Evolutionary conservation across 2,113 vertebrate species (phyloP), one percentile per base, ranked within the genome.

Genomic region (Platanista minor): DNA sequence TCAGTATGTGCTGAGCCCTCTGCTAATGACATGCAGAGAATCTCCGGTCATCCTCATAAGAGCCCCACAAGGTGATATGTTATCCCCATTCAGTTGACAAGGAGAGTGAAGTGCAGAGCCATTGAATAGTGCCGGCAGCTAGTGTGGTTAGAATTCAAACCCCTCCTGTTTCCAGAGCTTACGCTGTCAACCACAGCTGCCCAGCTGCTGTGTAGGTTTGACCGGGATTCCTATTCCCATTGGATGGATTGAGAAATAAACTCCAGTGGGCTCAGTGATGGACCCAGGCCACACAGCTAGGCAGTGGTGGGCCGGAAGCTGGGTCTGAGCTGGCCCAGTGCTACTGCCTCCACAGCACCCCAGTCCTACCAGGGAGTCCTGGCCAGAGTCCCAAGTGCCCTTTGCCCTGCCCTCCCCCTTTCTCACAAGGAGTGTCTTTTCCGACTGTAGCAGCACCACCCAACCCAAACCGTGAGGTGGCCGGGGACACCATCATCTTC

Each of bases 401-500:
- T 41, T 52, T 1, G 0, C 8, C 39, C 29, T 31, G 4, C 36
- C 49, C 52, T 8, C 9, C 39, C 49, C 69, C 14, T n/a, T 27
- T 49, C 90, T 96, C 86, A 84, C 1, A 0, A 23, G 61, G 29
- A 57, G 2, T 27, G 0, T 89, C 72, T 77, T 66, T 61, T 80
- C 90, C 27, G 29, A 82, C 90, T 52, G 33, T 46, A 99, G 99
- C 95, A 2, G 97, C 99, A 46, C 95, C 98, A 0, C 98, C 98
- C 59, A 99, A 99, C 97, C 99, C 98, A 0, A 99, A 99, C 98
- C 99, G 99, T 0, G 98, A 99, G 87, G 99, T 99, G 87, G 93
- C 98, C 0, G 99, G 99, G 0, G 99, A 99, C 97, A 99, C 99
- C 62, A 99, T 99, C 86, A 99, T 99, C 59, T 99, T 99, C 97